These are phyloP conservation scores for Perizoma affinitatum DNA, from an alignment of 2,888 invertebrate genomes.

Conservation along the genomic window DNA sequence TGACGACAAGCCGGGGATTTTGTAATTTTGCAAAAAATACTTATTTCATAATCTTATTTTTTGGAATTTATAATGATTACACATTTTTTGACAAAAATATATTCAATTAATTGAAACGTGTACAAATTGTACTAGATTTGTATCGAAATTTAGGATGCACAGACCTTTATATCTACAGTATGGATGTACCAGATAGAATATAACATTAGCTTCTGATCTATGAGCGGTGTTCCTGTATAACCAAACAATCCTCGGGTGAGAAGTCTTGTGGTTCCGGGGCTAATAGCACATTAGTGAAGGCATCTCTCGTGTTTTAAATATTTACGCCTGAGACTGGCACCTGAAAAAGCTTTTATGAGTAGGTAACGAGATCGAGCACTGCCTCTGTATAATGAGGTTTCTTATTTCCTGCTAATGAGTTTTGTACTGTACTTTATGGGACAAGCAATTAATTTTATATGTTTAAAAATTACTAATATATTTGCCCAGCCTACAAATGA, in stretches of 20 bases:
- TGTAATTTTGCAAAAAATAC: no score
- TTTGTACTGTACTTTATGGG: conserved; percentile 53
- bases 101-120: no score
- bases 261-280: conserved; percentile 52
- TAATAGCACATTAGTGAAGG: conserved; percentile 73
- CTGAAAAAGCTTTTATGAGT: conserved; percentile 71
- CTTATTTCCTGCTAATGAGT: conserved; percentile 67
- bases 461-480: not conserved
- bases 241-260: conserved; percentile 35
- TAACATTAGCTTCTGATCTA: conserved; percentile 2
- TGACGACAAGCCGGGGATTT: no score
- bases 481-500: no score
- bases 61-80: no score
- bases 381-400: conserved; percentile 66
- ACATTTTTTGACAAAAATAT: no score
- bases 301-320: conserved; percentile 70
- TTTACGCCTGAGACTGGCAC: conserved; percentile 63
- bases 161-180: no score
- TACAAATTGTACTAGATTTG: no score
- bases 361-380: conserved; percentile 67
- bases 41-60: no score
- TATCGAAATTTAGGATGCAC: no score
- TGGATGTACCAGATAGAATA: no score
- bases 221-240: conserved; percentile 7
- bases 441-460: not conserved